Conservation (phyloP, 2,113 vertebrate species). For the Hemibates koningsi region DNA sequence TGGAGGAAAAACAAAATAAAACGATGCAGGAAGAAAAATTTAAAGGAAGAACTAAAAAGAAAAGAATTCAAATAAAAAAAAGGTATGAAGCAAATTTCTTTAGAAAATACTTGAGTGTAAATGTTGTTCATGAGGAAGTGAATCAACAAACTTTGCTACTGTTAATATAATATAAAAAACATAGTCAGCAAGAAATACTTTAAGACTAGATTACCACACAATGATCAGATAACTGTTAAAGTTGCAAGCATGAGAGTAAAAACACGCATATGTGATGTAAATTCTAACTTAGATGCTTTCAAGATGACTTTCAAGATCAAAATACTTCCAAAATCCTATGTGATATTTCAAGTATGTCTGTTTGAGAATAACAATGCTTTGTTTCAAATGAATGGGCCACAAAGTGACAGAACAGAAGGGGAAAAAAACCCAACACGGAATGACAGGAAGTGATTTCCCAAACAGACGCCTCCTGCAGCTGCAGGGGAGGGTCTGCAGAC, state of each 20-base stretch:
- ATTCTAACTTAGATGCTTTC: neutral
- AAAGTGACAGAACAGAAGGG: neutral
- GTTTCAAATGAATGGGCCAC: neutral
- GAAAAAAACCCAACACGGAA: neutral
- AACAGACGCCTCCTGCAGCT: slow-evolving; percentile 46
- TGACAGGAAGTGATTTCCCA: slow-evolving; percentile 29
- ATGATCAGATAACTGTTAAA: neutral
- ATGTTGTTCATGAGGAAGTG: neutral
- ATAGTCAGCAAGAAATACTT: neutral
- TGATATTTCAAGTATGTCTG: neutral
- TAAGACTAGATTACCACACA: neutral
- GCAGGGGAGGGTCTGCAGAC: slow-evolving; percentile 37
- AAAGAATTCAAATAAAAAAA: neutral
- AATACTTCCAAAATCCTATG: neutral
- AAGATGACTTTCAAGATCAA: too few species aligned
- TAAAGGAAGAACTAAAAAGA: neutral
- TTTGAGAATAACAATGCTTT: neutral
- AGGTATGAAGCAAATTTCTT: neutral
- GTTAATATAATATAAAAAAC: neutral
- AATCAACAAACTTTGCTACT: neutral
- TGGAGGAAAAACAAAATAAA: neutral
- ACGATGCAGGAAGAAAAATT: neutral
- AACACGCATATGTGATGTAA: neutral
- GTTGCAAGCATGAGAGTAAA: neutral
- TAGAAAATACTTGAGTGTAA: neutral